Base-by-base conservation (phyloP, 2,113 vertebrate genomes). In the Sula dactylatra region DNA sequence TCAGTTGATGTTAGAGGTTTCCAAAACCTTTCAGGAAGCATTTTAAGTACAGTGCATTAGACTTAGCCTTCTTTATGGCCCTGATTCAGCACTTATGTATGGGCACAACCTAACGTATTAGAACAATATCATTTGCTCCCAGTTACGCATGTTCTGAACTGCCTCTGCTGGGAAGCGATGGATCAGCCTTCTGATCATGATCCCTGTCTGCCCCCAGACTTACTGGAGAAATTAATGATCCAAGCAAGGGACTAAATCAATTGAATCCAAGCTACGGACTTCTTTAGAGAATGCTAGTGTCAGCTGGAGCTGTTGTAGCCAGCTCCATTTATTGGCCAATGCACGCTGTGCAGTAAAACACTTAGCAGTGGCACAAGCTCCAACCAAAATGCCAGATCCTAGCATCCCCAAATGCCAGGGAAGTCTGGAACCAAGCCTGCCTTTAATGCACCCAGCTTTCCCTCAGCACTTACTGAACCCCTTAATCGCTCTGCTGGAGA, bases 211-310 rank as follows among this genome's bases (percentile, higher is more conserved):
- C 49, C 67, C 64, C 34, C 1, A 2, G 65, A 66, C 36, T 79
- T 92, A 69, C 40, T 59, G 59, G 58, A 84, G 76, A 86, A 96
- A 95, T 88, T 69, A 91, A 81, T 83, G 77, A 81, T 42, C 80
- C 72, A 64, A 70, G 54, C 26, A 86, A 76, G 14, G 56, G 26
- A 72, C 56, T 88, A 69, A 88, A 83, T 95, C 76, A 80, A 77
- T 69, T 40, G 49, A 83, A 54, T 27, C 69, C 49, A 47, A 59
- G 71, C 87, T 86, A 16, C 11, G 26, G 49, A 13, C 2, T 61
- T 66, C 69, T 26, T 70, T 36, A 83, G 34, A 77, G 76, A 86
- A 93, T 27, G 50, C 69, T 40, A 8, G 72, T 36, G 64, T 54
- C 76, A 88, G 54, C 80, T 80, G 76, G 40, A 61, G 71, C 66